phyloP scores from a whole-genome alignment of 2,113 vertebrate genomes.

The Larimichthys crocea region DNA sequence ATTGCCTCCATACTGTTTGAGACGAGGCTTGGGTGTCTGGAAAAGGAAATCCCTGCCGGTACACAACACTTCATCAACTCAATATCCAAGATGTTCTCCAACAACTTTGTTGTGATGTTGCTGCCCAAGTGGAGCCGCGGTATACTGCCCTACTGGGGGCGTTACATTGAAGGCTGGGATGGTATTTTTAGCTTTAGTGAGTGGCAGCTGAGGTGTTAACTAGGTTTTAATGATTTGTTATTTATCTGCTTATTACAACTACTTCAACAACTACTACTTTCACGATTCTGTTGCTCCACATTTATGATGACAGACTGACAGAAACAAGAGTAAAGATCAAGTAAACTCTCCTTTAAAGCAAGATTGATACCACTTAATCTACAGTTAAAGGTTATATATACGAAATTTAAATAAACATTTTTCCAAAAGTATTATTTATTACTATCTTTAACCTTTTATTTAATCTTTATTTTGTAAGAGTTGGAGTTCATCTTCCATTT shows the following conservation, averaged over 20 bases:
- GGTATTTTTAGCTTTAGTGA: slow-evolving; percentile 93
- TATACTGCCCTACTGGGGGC: slow-evolving; percentile 88
- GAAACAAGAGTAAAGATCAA: neutral
- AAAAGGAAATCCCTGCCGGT: slow-evolving; percentile 86
- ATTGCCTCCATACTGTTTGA: slow-evolving; percentile 94
- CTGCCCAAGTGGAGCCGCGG: slow-evolving; percentile 90
- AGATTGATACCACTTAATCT: neutral
- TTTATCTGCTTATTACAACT: neutral
- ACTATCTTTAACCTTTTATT: neutral
- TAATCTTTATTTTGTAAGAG: neutral
- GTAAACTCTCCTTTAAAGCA: neutral
- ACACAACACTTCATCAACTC: slow-evolving; percentile 89
- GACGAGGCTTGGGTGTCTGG: slow-evolving; percentile 92
- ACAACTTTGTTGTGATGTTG: slow-evolving; percentile 78
- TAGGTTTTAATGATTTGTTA: neutral
- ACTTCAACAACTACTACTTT: neutral
- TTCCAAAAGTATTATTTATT: neutral
- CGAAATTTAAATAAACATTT: too few relatives aligned
- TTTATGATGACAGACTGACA: neutral
- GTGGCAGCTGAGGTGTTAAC: slow-evolving; percentile 32
- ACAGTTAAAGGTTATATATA: too few relatives aligned
- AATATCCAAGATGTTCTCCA: slow-evolving; percentile 88
- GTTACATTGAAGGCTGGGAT: slow-evolving; percentile 90
- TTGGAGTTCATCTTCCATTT: neutral
- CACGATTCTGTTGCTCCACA: neutral